These are phyloP conservation scores for Sacculina carcini DNA, from an alignment of 2,888 invertebrate genomes.

Conservation along the genomic window DNA sequence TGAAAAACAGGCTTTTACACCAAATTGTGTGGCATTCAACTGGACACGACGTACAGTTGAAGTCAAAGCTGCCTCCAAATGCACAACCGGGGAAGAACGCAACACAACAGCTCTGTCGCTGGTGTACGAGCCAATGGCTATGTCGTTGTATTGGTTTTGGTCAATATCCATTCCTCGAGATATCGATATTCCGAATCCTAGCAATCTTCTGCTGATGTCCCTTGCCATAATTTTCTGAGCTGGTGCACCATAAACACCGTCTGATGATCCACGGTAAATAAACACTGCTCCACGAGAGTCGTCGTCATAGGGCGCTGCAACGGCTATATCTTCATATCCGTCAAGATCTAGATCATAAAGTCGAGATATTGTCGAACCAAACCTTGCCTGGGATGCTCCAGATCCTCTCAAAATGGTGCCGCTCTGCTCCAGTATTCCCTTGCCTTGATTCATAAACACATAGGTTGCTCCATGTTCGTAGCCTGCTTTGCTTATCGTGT, in stretches of 20 bases:
- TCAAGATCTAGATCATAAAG: conserved; percentile 40
- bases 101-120: conserved; percentile 10
- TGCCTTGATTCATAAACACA: conserved; percentile 23
- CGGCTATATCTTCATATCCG: conserved; percentile 31
- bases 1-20: conserved; percentile 15
- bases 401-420: conserved; percentile 15
- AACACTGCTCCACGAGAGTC: conserved; percentile 31
- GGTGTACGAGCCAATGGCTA: conserved; percentile 11
- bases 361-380: conserved; percentile 33
- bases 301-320: conserved; percentile 36
- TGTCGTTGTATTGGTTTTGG: conserved; percentile 25
- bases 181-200: conserved; percentile 33
- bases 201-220: conserved; percentile 18
- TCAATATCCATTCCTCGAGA: conserved; percentile 32
- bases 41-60: conserved; percentile 4
- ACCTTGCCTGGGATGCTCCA: conserved; percentile 24
- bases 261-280: conserved; percentile 28
- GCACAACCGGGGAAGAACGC: conserved; percentile 18
- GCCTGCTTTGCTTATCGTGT: conserved; percentile 9
- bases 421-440: not conserved
- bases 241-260: conserved; percentile 20
- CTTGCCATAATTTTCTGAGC: conserved; percentile 24
- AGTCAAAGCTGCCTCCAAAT: conserved; percentile 16
- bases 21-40: conserved; percentile 13
- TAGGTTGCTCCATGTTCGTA: conserved; percentile 35